Conservation (phyloP, 2,888 invertebrate genomes). For the Drosophila formosana region DNA sequence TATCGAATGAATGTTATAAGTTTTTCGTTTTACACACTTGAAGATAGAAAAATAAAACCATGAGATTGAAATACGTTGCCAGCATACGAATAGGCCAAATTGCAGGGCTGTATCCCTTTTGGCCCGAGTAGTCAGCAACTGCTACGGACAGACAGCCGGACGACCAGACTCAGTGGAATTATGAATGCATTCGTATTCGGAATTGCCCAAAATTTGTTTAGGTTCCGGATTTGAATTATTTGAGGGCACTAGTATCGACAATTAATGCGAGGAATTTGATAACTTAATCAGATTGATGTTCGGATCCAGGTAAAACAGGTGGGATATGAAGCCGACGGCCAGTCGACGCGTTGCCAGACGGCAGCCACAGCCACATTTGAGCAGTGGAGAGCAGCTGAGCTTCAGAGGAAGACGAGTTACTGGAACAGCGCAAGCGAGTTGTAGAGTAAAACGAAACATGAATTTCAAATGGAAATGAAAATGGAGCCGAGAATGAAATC, state of each 20-base stretch:
- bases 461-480: slow-evolving; percentile 55
- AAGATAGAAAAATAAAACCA: background rate
- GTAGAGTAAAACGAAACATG: slow-evolving; percentile 59
- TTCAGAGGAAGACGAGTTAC: background rate
- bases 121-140: background rate
- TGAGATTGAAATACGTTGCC: background rate
- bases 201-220: slow-evolving; percentile 6
- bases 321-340: slow-evolving; percentile 2
- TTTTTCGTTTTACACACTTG: background rate
- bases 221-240: slow-evolving; percentile 9
- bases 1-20: too few relatives aligned
- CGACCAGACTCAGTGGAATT: background rate
- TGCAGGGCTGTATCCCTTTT: background rate
- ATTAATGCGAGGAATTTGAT: slow-evolving; percentile 42
- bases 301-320: slow-evolving; percentile 17
- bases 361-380: background rate
- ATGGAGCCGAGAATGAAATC: slow-evolving; percentile 17
- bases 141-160: background rate
- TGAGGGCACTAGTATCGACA: slow-evolving; percentile 9
- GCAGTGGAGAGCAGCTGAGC: background rate
- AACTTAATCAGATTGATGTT: slow-evolving; percentile 34
- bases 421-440: slow-evolving; percentile 41
- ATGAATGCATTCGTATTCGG: background rate
- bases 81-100: slow-evolving; percentile 17
- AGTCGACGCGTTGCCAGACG: background rate